phyloP scores from a whole-genome alignment of 2,888 invertebrate species.

The Drosophila demipolita region DNA sequence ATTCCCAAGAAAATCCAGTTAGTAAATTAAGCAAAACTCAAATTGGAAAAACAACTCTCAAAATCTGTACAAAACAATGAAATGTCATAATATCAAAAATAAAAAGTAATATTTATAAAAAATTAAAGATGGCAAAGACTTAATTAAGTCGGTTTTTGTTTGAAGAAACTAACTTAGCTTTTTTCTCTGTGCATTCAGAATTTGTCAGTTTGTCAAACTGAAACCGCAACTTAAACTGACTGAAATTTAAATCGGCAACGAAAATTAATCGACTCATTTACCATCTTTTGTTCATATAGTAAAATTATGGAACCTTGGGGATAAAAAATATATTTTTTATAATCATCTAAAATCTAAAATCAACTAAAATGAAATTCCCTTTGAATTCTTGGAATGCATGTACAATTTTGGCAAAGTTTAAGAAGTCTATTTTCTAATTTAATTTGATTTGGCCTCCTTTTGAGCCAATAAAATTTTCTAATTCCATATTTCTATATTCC shows the following conservation, averaged over 20 bases:
- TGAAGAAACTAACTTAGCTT: neutral
- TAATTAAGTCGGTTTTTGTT: neutral
- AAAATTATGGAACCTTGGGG: neutral
- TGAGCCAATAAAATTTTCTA: neutral
- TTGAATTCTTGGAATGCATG: neutral
- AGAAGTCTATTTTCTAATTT: neutral
- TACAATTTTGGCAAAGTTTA: neutral
- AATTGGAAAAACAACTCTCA: neutral
- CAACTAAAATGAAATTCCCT: neutral
- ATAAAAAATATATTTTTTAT: neutral
- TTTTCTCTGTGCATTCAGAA: neutral
- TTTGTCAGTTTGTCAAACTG: neutral
- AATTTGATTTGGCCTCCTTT: neutral
- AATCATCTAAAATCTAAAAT: accelerated
- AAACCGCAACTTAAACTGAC: neutral
- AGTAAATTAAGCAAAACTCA: neutral
- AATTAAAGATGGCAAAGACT: neutral
- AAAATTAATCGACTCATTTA: neutral
- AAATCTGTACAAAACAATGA: neutral
- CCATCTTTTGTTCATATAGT: neutral
- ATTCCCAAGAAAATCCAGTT: neutral
- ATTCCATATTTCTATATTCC: neutral
- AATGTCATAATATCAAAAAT: neutral
- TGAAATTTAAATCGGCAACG: neutral
- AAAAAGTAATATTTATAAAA: too few relatives aligned